Percentiles rank a stretch among this genome's conserved stretches.
Conservation (phyloP, 2,888 invertebrate species). For the Physocephala rufipes region DNA sequence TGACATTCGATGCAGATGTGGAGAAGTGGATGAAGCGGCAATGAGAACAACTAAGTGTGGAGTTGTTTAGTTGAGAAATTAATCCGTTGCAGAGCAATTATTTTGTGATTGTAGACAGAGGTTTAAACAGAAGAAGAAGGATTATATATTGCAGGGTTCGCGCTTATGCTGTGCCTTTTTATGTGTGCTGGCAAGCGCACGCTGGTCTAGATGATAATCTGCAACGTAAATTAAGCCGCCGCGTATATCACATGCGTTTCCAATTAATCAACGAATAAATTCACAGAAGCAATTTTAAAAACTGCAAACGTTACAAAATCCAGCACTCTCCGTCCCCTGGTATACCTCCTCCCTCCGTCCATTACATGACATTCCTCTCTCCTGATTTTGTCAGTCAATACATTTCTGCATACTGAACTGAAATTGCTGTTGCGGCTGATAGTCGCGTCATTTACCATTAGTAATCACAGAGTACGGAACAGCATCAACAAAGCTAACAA, state of each 20-base stretch:
- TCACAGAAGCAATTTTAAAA: constrained; percentile 16
- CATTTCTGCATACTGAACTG: too few species aligned
- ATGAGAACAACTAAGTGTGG: too few species aligned
- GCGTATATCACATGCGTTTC: constrained; percentile 50
- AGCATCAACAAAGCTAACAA: too few species aligned
- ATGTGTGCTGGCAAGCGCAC: too few species aligned
- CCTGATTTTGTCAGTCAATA: too few species aligned
- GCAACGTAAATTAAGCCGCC: constrained; percentile 51
- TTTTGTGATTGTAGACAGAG: background rate
- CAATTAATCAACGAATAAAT: constrained; percentile 50
- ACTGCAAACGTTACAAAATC: background rate
- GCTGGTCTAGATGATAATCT: too few species aligned
- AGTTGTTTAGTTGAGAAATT: background rate
- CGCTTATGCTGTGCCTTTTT: constrained; percentile 35
- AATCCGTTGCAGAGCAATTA: constrained; percentile 11
- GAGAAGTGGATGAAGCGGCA: too few species aligned
- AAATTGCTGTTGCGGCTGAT: constrained; percentile 7
- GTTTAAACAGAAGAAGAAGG: too few species aligned
- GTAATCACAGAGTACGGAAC: too few species aligned
- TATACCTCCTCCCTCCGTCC: too few species aligned
- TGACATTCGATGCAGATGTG: too few species aligned
- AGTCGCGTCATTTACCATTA: background rate
- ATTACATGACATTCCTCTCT: too few species aligned
- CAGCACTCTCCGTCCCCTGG: background rate
- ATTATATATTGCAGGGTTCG: background rate